Evolutionary conservation across 2,888 invertebrate genomes (phyloP).

Genomic region (Aplocera efformata): DNA sequence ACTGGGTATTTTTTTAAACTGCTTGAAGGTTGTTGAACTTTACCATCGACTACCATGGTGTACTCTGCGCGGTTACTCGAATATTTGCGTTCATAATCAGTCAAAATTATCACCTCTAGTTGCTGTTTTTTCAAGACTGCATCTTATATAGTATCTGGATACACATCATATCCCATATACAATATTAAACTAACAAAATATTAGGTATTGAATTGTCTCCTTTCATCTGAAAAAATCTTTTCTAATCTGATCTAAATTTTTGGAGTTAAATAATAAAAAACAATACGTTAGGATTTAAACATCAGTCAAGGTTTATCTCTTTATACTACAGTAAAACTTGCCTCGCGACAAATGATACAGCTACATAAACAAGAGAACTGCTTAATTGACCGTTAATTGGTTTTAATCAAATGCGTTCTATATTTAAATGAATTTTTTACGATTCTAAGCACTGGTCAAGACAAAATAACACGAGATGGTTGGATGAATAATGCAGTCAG

Average conservation of each 20-base stretch:
- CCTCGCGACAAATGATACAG: slow-evolving; percentile 62
- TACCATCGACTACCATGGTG: slow-evolving; percentile 40
- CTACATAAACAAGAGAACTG: slow-evolving; percentile 62
- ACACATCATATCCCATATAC: no score
- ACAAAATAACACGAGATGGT: background rate
- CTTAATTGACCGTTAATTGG: slow-evolving; percentile 77
- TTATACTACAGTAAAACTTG: slow-evolving; percentile 39
- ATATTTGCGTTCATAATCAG: slow-evolving; percentile 63
- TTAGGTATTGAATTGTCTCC: no score
- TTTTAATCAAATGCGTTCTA: slow-evolving; percentile 78
- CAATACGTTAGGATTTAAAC: no score
- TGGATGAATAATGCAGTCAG: no score
- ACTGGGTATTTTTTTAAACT: slow-evolving; percentile 25
- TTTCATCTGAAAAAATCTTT: no score
- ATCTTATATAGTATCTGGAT: slow-evolving; percentile 59
- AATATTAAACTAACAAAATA: no score
- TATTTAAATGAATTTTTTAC: slow-evolving; percentile 76
- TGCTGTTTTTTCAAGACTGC: slow-evolving; percentile 49
- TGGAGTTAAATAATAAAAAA: no score
- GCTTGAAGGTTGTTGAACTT: slow-evolving; percentile 55
- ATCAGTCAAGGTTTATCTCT: slow-evolving; percentile 53
- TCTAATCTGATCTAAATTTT: no score
- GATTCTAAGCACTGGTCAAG: slow-evolving; percentile 41
- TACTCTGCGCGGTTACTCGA: slow-evolving; percentile 30
- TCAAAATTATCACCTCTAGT: slow-evolving; percentile 62